Evolutionary conservation across 2,113 vertebrate genomes (phyloP).

Genomic region (Capreolus pygargus): DNA sequence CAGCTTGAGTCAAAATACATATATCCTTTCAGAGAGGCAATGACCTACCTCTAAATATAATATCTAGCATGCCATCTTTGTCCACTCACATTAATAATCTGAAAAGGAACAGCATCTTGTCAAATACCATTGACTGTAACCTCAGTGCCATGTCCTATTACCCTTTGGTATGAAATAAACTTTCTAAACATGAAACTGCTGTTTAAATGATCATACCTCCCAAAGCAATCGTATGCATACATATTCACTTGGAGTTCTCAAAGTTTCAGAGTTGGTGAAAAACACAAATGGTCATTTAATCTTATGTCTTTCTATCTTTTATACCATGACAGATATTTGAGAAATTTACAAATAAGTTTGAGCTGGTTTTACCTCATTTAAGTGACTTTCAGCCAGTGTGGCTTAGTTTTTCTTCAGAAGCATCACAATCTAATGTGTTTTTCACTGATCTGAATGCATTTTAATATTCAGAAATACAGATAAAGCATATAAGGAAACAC

Average conservation of each 20-base stretch:
- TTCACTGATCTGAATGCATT: not conserved
- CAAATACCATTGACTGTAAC: not conserved
- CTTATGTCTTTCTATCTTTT: not conserved
- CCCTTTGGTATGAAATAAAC: not conserved
- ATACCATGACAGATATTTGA: not conserved
- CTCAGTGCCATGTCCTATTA: not conserved
- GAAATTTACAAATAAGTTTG: not conserved
- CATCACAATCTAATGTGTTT: not conserved
- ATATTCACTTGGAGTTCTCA: not conserved
- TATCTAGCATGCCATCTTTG: not conserved
- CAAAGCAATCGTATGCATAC: not conserved
- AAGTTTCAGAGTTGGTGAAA: not conserved
- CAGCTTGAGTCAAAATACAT: not conserved
- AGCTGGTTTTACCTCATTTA: not conserved
- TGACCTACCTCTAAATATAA: not conserved
- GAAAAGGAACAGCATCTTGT: not conserved
- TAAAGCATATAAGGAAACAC: not conserved
- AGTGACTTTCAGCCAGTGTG: not conserved
- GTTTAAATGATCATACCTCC: not conserved
- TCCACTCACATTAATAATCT: not conserved
- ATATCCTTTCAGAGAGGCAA: not conserved
- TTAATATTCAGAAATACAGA: not conserved
- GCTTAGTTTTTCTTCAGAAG: not conserved
- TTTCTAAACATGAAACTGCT: not conserved
- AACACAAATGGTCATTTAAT: not conserved